phyloP scores from a whole-genome alignment of 2,888 invertebrate species.

The Hypomecis atomaria region DNA sequence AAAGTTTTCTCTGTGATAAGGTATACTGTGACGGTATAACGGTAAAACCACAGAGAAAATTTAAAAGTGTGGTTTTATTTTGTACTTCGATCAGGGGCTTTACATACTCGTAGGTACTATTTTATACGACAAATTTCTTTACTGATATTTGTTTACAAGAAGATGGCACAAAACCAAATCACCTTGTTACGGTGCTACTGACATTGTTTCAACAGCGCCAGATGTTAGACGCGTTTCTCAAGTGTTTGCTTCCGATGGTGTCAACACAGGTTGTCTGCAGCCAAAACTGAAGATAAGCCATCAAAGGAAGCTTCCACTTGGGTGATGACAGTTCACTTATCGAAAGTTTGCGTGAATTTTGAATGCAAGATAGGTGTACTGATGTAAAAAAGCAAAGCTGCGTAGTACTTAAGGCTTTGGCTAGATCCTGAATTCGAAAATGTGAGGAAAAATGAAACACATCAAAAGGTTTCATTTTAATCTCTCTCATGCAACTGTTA shows the following conservation, averaged over 20 bases:
- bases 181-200: constrained; percentile 26
- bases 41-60: too few relatives aligned
- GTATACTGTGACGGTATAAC: neutral
- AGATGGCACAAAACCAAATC: constrained; percentile 46
- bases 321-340: constrained; percentile 17
- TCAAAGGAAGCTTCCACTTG: constrained; percentile 25
- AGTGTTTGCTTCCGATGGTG: constrained; percentile 38
- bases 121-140: constrained; percentile 43
- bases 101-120: too few relatives aligned
- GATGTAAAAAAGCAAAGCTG: too few relatives aligned
- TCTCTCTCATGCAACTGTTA: too few relatives aligned
- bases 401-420: too few relatives aligned
- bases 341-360: neutral
- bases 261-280: constrained; percentile 35
- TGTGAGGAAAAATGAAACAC: too few relatives aligned
- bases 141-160: constrained; percentile 52
- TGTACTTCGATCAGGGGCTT: too few relatives aligned
- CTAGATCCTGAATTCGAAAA: too few relatives aligned
- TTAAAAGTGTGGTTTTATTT: too few relatives aligned
- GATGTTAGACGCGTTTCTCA: constrained; percentile 40
- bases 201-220: constrained; percentile 33
- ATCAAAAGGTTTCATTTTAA: too few relatives aligned
- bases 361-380: too few relatives aligned
- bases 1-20: too few relatives aligned
- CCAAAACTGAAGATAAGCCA: constrained; percentile 37